Evolutionary conservation across 2,888 invertebrate genomes (phyloP).

Genomic region (Thumatha senex): DNA sequence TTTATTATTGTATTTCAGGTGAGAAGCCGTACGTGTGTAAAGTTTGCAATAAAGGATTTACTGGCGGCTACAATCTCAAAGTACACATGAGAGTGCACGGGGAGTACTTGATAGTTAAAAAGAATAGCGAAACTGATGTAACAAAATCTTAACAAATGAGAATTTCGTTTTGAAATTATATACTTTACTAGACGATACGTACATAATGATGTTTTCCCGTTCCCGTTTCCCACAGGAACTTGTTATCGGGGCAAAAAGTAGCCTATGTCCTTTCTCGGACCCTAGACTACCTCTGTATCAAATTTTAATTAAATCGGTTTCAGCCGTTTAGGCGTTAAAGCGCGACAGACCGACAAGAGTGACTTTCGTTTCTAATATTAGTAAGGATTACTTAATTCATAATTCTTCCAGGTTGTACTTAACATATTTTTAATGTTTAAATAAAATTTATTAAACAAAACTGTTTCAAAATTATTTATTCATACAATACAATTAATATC

Average conservation of each 20-base stretch:
- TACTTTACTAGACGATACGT: conserved; percentile 29
- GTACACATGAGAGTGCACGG: conserved; percentile 76
- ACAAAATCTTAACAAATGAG: conserved; percentile 14
- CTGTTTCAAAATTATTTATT: conserved; percentile 51
- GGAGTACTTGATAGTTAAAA: conserved; percentile 55
- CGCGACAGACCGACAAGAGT: too few species aligned
- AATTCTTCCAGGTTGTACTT: conserved; percentile 12
- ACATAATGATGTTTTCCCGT: too few species aligned
- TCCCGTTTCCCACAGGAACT: too few species aligned
- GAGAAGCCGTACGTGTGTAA: conserved; percentile 70
- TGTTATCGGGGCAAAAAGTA: too few species aligned
- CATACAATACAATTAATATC: conserved; percentile 58
- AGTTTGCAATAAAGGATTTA: conserved; percentile 67
- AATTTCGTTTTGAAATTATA: conserved; percentile 14
- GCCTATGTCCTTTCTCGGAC: too few species aligned
- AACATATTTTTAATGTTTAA: conserved; percentile 7
- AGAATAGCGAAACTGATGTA: conserved; percentile 27
- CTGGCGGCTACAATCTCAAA: conserved; percentile 64
- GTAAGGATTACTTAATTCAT: not conserved
- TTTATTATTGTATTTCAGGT: conserved; percentile 50
- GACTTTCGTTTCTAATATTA: too few species aligned
- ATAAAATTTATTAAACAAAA: conserved; percentile 34
- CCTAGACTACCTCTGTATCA: too few species aligned
- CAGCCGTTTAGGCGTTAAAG: too few species aligned
- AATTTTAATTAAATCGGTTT: too few species aligned